phyloP scores from a whole-genome alignment of 2,113 vertebrate genomes.

The Macaca fascicularis region T2T-MFA8v1.1 NC_088376.1:19738501-19739000 shows the following conservation, averaged over 20 bases:
- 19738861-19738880: neutral
- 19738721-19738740: neutral
- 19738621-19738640: neutral
- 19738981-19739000: neutral
- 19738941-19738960: neutral
- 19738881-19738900: neutral
- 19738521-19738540: neutral
- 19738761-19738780: neutral
- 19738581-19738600: neutral
- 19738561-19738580: neutral
- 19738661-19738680: neutral
- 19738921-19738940: neutral
- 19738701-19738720: neutral
- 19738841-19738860: neutral
- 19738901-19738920: neutral
- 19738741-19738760: neutral
- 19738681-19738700: neutral
- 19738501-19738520: neutral
- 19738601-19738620: neutral
- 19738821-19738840: neutral
- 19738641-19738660: neutral
- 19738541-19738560: neutral
- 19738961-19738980: neutral
- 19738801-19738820: neutral
- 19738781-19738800: neutral